phyloP scores from a whole-genome alignment of 2,888 invertebrate genomes.

The Tipula helvola region DNA sequence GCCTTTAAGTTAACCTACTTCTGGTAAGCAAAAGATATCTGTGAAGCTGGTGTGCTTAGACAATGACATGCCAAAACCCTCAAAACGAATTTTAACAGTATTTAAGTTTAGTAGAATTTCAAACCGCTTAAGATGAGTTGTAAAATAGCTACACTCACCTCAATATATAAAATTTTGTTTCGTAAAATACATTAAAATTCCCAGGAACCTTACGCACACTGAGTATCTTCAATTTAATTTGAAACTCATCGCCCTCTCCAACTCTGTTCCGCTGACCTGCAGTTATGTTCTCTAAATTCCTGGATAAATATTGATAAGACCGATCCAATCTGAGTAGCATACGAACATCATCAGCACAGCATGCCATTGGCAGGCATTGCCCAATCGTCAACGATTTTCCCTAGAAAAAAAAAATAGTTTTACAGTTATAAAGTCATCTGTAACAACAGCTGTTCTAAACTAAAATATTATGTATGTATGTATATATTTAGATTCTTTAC shows the following conservation, averaged over 20 bases:
- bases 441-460: background rate
- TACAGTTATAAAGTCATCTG: background rate
- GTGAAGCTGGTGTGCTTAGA: no score
- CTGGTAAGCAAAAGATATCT: no score
- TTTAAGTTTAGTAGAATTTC: no score
- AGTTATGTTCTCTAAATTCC: constrained; percentile 30
- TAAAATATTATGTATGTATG: background rate
- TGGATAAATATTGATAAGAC: background rate
- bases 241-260: constrained; percentile 18
- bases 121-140: no score
- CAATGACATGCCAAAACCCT: no score
- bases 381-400: constrained; percentile 59
- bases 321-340: constrained; percentile 34
- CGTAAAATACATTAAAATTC: constrained; percentile 46
- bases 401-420: background rate
- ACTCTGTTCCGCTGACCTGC: constrained; percentile 27
- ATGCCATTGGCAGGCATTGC: constrained; percentile 60
- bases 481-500: no score
- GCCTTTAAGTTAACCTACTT: no score
- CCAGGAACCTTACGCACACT: constrained; percentile 58
- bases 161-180: constrained; percentile 53
- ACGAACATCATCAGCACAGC: constrained; percentile 42
- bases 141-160: constrained; percentile 39
- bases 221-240: constrained; percentile 38
- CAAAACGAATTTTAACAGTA: no score